phyloP scores from a whole-genome alignment of 2,113 vertebrate species.

The Deroptyus accipitrinus region DNA sequence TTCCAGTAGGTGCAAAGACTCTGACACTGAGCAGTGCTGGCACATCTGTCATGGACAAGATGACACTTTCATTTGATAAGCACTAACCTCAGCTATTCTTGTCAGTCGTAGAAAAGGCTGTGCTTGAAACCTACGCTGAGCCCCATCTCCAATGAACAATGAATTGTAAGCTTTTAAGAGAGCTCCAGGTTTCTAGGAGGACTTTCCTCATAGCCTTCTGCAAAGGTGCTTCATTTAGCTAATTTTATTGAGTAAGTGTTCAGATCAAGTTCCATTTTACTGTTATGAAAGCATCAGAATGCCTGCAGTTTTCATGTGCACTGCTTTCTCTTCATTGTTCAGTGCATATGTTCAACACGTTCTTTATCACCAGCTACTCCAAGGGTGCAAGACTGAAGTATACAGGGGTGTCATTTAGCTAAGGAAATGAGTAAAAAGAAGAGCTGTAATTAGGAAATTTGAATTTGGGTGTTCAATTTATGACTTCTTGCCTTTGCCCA shows the following conservation, averaged over 20 bases:
- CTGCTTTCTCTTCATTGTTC: neutral
- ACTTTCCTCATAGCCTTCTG: neutral
- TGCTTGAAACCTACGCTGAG: neutral
- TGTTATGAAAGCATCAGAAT: neutral
- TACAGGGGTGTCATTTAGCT: neutral
- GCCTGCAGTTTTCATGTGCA: neutral
- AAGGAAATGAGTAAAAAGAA: neutral
- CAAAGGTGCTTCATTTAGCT: neutral
- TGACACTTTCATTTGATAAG: conserved; percentile 62
- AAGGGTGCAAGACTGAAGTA: neutral
- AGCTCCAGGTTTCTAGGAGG: neutral
- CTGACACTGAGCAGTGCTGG: conserved; percentile 60
- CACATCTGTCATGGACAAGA: conserved; percentile 24
- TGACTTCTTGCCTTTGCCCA: neutral
- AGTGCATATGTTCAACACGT: neutral
- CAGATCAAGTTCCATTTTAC: neutral
- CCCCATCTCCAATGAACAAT: neutral
- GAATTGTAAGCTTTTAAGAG: neutral
- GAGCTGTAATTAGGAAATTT: neutral
- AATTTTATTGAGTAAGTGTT: neutral
- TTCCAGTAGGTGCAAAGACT: conserved; percentile 62
- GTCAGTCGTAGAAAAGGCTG: neutral
- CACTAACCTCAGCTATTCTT: conserved; percentile 30
- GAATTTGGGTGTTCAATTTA: neutral
- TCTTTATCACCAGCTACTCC: neutral